These are phyloP conservation scores for Triplophysa siluroides DNA, from an alignment of 2,113 vertebrate species.

Conservation along the genomic window DNA sequence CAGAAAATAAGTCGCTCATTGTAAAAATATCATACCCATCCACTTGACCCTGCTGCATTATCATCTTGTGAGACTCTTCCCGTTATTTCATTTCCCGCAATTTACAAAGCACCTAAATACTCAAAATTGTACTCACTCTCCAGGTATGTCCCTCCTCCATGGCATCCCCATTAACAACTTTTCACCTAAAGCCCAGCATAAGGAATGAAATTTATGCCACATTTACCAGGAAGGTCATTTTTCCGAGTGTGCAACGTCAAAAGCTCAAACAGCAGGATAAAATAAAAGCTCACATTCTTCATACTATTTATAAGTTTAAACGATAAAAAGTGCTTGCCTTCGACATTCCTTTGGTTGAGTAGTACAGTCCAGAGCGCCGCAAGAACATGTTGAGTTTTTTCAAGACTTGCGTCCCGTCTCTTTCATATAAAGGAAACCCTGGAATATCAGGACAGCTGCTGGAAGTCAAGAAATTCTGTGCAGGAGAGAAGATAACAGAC, in stretches of 20 bases:
- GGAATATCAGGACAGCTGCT: slow-evolving; percentile 96
- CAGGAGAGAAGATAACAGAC: slow-evolving; percentile 33
- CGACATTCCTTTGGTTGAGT: slow-evolving; percentile 94
- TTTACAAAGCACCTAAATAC: background rate
- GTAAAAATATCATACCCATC: slow-evolving; percentile 81
- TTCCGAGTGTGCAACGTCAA: background rate
- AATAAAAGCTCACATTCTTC: too few relatives aligned
- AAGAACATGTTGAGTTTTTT: slow-evolving; percentile 93
- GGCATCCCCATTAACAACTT: slow-evolving; percentile 60
- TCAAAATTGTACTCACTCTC: slow-evolving; percentile 83
- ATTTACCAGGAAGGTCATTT: too few relatives aligned
- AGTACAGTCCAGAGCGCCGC: slow-evolving; percentile 94
- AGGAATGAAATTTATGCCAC: background rate
- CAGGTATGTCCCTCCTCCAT: slow-evolving; percentile 97
- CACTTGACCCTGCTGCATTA: slow-evolving; percentile 94
- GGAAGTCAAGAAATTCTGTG: slow-evolving; percentile 91
- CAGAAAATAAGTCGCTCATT: too few relatives aligned
- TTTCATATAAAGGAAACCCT: slow-evolving; percentile 93
- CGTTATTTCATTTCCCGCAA: slow-evolving; percentile 53
- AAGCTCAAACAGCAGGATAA: background rate
- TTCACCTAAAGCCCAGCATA: background rate
- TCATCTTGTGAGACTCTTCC: slow-evolving; percentile 93
- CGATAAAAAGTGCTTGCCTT: slow-evolving; percentile 76
- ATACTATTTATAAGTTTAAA: background rate
- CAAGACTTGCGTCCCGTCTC: slow-evolving; percentile 93